These are phyloP conservation scores for Spialia ferax DNA, from an alignment of 2,888 invertebrate genomes.

Conservation along the genomic window DNA sequence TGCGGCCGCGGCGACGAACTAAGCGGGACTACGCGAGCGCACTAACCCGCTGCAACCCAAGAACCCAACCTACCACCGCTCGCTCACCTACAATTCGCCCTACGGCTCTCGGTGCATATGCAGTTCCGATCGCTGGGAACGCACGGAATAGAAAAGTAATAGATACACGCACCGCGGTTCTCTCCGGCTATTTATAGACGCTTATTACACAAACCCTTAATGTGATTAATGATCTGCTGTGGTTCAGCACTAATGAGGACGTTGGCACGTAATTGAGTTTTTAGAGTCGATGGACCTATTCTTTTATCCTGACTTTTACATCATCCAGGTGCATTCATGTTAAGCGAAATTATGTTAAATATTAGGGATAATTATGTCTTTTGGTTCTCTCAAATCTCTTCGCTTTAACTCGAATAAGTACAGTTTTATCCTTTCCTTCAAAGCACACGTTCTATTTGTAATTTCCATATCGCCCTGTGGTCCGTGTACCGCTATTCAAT, in stretches of 20 bases:
- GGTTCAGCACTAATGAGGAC: slow-evolving; percentile 21
- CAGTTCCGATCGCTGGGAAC: slow-evolving; percentile 47
- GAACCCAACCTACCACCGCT: slow-evolving; percentile 62
- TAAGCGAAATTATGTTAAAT: background rate
- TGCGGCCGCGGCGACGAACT: slow-evolving; percentile 79
- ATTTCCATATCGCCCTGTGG: slow-evolving; percentile 55
- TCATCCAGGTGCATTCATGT: background rate
- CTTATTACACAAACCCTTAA: slow-evolving; percentile 37
- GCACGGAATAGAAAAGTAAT: slow-evolving; percentile 41
- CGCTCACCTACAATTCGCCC: slow-evolving; percentile 70
- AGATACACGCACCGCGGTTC: slow-evolving; percentile 31
- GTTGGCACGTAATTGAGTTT: slow-evolving; percentile 23
- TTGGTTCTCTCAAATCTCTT: background rate
- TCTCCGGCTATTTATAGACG: slow-evolving; percentile 33
- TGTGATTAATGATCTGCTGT: slow-evolving; percentile 32
- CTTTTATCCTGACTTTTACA: background rate
- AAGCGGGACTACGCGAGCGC: slow-evolving; percentile 82
- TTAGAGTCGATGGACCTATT: background rate
- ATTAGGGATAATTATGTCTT: background rate
- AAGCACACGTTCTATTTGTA: slow-evolving; percentile 1
- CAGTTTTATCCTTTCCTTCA: background rate
- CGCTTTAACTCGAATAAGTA: background rate
- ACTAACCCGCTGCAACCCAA: slow-evolving; percentile 49
- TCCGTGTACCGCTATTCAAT: slow-evolving; percentile 73
- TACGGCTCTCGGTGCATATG: slow-evolving; percentile 60